phyloP scores from a whole-genome alignment of 2,888 invertebrate species.

The Griposia aprilina region DNA sequence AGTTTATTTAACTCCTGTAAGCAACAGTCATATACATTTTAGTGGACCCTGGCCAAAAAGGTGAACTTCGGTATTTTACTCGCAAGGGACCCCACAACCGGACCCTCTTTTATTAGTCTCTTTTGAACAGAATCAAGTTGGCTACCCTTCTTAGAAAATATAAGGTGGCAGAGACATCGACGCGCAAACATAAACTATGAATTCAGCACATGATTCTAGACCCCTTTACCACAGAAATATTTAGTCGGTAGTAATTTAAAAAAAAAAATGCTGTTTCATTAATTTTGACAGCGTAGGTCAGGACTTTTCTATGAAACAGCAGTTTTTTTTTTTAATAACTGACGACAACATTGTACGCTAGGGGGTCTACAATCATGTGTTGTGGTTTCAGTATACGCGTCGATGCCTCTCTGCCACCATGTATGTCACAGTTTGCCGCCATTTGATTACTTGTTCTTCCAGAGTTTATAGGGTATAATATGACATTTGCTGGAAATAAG shows the following conservation, averaged over 20 bases:
- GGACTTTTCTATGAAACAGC: no score
- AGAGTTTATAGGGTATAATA: neutral
- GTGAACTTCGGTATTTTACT: neutral
- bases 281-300: no score
- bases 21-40: neutral
- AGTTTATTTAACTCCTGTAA: conserved; percentile 1
- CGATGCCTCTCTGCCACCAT: neutral
- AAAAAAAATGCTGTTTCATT: no score
- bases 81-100: neutral
- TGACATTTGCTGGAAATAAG: neutral
- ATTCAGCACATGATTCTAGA: no score
- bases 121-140: neutral
- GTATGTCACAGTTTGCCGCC: neutral
- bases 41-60: neutral
- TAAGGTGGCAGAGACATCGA: no score
- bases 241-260: no score
- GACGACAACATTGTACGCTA: no score
- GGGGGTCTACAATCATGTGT: no score
- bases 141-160: neutral
- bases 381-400: no score
- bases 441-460: neutral
- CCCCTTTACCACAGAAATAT: no score
- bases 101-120: neutral
- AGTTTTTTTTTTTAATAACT: no score
- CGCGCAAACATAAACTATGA: no score